Percentiles rank a stretch among this genome's conserved stretches.
These are phyloP conservation scores for Caenorhabditis auriculariae DNA, from an alignment of 2,888 invertebrate genomes.

Conservation along the genomic window DNA sequence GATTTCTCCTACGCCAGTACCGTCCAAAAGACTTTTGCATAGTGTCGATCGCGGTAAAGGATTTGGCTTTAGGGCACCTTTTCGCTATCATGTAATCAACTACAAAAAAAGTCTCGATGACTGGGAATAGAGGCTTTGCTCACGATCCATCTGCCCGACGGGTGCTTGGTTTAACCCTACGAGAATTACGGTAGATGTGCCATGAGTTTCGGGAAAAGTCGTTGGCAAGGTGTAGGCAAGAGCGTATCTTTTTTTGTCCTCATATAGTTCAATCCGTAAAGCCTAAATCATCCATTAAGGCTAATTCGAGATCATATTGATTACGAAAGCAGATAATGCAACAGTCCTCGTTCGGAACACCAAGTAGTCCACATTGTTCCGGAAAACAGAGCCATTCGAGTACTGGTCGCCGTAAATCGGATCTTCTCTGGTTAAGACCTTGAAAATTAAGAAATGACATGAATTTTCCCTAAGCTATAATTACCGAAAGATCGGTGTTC, in stretches of 20 bases:
- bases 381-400: conserved; percentile 47
- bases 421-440: conserved; percentile 46
- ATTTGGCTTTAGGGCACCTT: conserved; percentile 15
- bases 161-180: conserved; percentile 37
- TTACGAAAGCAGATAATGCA: conserved; percentile 50
- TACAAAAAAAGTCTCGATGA: conserved; percentile 5
- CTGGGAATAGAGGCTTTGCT: not conserved
- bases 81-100: conserved; percentile 45
- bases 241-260: conserved; percentile 30
- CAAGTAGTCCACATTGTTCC: conserved; percentile 49
- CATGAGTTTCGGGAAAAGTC: conserved; percentile 40
- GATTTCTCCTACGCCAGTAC: conserved; percentile 43
- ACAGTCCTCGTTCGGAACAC: conserved; percentile 56
- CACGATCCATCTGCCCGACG: conserved; percentile 42
- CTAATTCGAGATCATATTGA: not conserved
- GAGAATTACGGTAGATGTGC: conserved; percentile 33
- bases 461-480: not conserved
- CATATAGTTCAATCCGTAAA: conserved; percentile 44
- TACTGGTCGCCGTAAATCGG: conserved; percentile 50
- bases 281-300: conserved; percentile 15
- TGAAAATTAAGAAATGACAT: not conserved
- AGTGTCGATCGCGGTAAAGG: conserved; percentile 11
- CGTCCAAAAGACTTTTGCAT: conserved; percentile 28
- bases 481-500: conserved; percentile 43
- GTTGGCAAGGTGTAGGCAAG: conserved; percentile 41